These are phyloP conservation scores for Aspidiotus rigidus DNA, from an alignment of 2,888 invertebrate species.

Conservation along the genomic window DNA sequence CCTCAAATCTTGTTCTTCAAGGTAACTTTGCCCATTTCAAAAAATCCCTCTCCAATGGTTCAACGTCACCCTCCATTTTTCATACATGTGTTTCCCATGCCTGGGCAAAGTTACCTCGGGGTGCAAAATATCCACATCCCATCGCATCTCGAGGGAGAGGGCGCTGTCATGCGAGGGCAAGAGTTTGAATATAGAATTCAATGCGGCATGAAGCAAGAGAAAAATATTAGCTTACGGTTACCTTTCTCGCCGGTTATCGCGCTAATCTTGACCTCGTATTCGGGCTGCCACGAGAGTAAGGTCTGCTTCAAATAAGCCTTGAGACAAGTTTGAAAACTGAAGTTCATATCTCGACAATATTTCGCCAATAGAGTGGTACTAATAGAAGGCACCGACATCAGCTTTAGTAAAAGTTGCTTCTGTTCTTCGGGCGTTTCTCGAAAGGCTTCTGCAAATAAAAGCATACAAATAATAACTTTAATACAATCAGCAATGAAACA, in stretches of 20 bases:
- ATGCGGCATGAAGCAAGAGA: no score
- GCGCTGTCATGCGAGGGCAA: no score
- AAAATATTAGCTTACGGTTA: not conserved
- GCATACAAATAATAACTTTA: no score
- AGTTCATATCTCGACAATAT: constrained; percentile 45
- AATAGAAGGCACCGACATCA: constrained; percentile 40
- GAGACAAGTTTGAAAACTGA: constrained; percentile 43
- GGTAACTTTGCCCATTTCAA: no score
- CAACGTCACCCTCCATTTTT: no score
- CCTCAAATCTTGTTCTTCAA: no score
- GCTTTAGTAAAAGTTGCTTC: constrained; percentile 41
- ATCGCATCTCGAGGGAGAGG: not conserved
- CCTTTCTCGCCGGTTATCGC: constrained; percentile 37
- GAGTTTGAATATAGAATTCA: no score
- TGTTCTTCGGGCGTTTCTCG: constrained; percentile 39
- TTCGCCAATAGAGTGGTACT: constrained; percentile 42
- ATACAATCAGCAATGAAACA: no score
- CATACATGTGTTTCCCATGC: no score
- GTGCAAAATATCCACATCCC: not conserved
- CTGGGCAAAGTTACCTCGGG: no score
- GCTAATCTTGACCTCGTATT: constrained; percentile 39
- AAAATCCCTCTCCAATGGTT: no score
- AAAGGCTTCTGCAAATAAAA: constrained; percentile 40
- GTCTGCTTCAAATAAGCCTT: constrained; percentile 43
- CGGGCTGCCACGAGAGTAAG: constrained; percentile 46